A percentile compares a stretch with the other conserved stretches of the same genome.
These are phyloP conservation scores for Palythoa caribaeorum DNA, from an alignment of 92 coral and sea anemone species.

Conservation along the genomic window DNA sequence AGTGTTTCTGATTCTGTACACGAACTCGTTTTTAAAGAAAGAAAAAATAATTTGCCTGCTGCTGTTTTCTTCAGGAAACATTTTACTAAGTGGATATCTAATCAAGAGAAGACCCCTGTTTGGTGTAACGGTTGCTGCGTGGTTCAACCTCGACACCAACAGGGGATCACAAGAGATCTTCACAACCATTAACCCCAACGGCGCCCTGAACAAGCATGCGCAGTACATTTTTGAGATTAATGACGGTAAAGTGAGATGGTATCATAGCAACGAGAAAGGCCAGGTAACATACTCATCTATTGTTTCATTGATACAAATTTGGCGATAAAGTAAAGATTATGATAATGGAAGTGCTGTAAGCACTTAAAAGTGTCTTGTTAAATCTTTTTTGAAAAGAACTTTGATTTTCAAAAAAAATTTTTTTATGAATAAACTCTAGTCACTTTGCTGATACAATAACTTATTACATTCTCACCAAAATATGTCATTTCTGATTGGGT, in stretches of 20 bases:
- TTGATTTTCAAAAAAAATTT: too few relatives aligned
- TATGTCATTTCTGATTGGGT: too few relatives aligned
- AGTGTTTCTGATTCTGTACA: too few relatives aligned
- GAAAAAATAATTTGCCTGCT: not conserved
- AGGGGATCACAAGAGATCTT: slow-evolving; percentile 91
- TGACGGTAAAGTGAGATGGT: slow-evolving; percentile 93
- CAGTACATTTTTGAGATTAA: slow-evolving; percentile 83
- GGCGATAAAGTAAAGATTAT: too few relatives aligned
- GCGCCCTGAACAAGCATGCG: slow-evolving; percentile 73
- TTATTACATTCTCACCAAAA: too few relatives aligned
- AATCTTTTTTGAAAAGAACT: too few relatives aligned
- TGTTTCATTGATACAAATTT: too few relatives aligned
- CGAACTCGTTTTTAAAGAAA: too few relatives aligned
- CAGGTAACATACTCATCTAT: slow-evolving; percentile 53
- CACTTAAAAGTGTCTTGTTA: too few relatives aligned
- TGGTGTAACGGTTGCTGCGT: slow-evolving; percentile 80
- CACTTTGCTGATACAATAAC: not conserved
- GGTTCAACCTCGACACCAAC: slow-evolving; percentile 92
- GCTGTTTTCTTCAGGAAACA: slow-evolving; percentile 68
- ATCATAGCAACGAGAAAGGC: slow-evolving; percentile 84
- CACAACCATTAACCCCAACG: slow-evolving; percentile 89
- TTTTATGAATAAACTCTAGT: too few relatives aligned
- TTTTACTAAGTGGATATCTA: slow-evolving; percentile 71
- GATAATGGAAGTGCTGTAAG: too few relatives aligned
- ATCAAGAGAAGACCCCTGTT: slow-evolving; percentile 83